Base-by-base conservation (phyloP, 2,113 vertebrate genomes). In the Pelecanus crispus region DNA sequence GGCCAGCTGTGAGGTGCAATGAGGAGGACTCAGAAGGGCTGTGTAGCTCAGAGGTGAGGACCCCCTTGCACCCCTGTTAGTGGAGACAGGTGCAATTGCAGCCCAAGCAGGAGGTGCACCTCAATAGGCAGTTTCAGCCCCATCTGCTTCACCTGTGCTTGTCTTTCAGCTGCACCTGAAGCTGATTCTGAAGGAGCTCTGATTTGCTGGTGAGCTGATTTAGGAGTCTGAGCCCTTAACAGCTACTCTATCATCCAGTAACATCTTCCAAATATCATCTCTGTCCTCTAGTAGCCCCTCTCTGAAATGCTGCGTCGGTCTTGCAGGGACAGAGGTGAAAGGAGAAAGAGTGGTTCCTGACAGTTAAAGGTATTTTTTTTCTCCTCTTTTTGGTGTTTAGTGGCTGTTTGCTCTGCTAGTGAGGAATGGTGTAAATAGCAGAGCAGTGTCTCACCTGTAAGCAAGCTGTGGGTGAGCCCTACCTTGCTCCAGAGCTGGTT, bases 341-440 rank as follows among this genome's bases (percentile, higher is more conserved):
- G 32, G 34, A 71, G 52, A 32, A 63, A 63, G 15, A 45, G 6
- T 16, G 61, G 5, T 67, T 4, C 14, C 10, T 61, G 15, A 5
- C 2, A 28, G 17, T 7, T 44, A 52, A 68, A 74, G 10, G 25
- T 15, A 1, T 12, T 26, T 32, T 32, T 34, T 20, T 18, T 4
- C 4, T 0, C 11, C 0, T 7, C 7, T 58, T 63, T 63, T 62
- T 53, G 1, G 2, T 66, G 18, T 73, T 87, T 42, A 21, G 8
- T 29, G 44, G 19, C n/a, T 73, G 17, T n/a, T 86, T 73, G 13
- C 17, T 65, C 67, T 63, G 17, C 14, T 28, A 6, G 9, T 36
- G 67, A 31, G 26, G 63, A 78, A 34, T 1, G 3, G 20, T 68
- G 14, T 36, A 31, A 68, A 52, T 5, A 81, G 10, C 24, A 61